Conservation (phyloP, 2,113 vertebrate species). For the Enhydra lutris region DNA sequence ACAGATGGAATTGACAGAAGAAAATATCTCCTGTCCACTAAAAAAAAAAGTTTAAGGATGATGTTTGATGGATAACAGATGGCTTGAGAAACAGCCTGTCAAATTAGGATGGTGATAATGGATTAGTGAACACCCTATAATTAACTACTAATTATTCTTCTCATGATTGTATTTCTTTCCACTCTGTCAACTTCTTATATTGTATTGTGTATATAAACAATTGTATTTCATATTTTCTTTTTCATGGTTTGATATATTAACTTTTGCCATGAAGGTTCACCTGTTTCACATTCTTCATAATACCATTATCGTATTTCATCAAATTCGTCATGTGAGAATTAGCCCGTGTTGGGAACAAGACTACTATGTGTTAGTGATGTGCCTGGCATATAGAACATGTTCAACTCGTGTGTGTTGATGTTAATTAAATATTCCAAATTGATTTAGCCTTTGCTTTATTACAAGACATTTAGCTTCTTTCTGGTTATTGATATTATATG, state of each 20-base stretch:
- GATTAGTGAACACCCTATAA: not conserved
- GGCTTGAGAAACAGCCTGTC: slow-evolving; percentile 46
- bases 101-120: not conserved
- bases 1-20: slow-evolving; percentile 35
- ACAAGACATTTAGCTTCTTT: not conserved
- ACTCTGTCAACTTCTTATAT: not conserved
- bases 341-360: not conserved
- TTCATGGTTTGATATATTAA: not conserved
- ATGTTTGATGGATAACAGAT: slow-evolving; percentile 48
- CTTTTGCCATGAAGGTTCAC: not conserved
- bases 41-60: not conserved
- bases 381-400: not conserved
- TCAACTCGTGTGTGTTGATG: not conserved
- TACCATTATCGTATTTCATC: not conserved
- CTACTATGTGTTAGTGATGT: not conserved
- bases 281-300: not conserved
- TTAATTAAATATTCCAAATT: not conserved
- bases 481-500: not conserved
- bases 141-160: not conserved
- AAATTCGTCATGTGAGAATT: not conserved
- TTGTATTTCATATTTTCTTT: not conserved
- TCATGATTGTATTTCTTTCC: not conserved
- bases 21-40: slow-evolving; percentile 11
- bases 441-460: slow-evolving; percentile 8
- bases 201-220: not conserved